Evolutionary conservation across 2,797 vertebrate species (phyloP).

Genomic region (Cryptoblepharus egeriae): DNA sequence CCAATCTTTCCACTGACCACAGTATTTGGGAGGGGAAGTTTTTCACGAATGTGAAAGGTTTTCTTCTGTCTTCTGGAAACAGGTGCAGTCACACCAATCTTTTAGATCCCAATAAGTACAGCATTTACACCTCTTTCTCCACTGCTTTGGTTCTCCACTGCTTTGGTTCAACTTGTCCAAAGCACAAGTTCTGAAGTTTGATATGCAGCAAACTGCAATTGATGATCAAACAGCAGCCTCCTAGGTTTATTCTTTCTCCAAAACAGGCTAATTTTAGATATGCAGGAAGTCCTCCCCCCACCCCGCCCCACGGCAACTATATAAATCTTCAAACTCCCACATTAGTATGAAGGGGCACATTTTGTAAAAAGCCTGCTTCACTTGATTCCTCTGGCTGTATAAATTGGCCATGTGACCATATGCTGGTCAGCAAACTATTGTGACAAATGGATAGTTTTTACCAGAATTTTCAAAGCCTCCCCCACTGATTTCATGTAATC

Average conservation of each 20-base stretch:
- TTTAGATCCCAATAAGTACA: neutral
- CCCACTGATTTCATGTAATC: constrained; percentile 14
- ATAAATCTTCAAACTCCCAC: neutral
- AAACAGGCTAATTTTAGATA: neutral
- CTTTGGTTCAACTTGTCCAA: no score
- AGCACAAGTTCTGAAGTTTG: neutral
- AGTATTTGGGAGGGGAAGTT: no score
- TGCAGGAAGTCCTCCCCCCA: neutral
- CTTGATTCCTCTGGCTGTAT: neutral
- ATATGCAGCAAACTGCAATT: neutral
- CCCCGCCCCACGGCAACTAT: neutral
- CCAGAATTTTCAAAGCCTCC: neutral
- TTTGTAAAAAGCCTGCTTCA: neutral
- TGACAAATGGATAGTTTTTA: neutral
- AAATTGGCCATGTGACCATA: neutral
- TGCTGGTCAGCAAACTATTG: neutral
- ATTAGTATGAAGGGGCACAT: neutral
- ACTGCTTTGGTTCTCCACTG: neutral
- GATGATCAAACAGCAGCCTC: neutral
- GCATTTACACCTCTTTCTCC: neutral
- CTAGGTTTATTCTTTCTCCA: neutral
- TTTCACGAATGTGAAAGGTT: no score
- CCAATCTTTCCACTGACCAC: neutral
- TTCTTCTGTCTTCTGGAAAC: neutral
- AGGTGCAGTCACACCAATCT: neutral